A percentile compares a stretch with the other conserved stretches of the same genome.
Conservation (phyloP, 2,113 vertebrate genomes). For the Aptenodytes patagonicus region DNA sequence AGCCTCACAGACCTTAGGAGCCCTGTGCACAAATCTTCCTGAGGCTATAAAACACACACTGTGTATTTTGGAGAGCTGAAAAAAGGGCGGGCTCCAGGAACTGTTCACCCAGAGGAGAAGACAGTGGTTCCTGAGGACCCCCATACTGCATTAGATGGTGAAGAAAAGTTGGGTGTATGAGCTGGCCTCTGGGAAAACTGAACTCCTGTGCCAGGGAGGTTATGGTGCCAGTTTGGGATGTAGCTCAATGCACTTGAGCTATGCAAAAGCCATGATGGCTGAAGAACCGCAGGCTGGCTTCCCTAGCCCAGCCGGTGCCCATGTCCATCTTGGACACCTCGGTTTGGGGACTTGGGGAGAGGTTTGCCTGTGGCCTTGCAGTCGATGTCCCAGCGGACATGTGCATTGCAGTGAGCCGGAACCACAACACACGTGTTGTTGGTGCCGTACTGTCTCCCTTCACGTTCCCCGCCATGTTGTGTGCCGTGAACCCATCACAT, state of each 20-base stretch:
- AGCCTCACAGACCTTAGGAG: not conserved
- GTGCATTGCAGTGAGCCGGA: not conserved
- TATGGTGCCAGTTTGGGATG: not conserved
- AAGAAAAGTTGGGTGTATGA: not conserved
- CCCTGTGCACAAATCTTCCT: not conserved
- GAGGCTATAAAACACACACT: not conserved
- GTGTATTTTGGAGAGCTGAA: not conserved
- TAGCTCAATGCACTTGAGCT: not conserved
- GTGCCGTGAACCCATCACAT: not conserved
- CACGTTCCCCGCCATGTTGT: accelerated
- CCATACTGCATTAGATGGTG: accelerated
- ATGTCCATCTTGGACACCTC: not conserved
- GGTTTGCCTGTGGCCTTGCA: not conserved
- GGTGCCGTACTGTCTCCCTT: not conserved
- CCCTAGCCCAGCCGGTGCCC: not conserved
- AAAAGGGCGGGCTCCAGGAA: not conserved
- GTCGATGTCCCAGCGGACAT: accelerated
- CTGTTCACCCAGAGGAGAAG: not conserved
- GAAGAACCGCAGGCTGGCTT: not conserved
- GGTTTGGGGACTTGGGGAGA: not conserved
- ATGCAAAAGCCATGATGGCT: not conserved
- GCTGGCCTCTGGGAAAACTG: not conserved
- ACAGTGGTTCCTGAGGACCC: not conserved
- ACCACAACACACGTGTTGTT: accelerated
- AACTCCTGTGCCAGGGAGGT: not conserved